phyloP scores from a whole-genome alignment of 2,113 vertebrate species.

The Xiphorhynchus elegans region DNA sequence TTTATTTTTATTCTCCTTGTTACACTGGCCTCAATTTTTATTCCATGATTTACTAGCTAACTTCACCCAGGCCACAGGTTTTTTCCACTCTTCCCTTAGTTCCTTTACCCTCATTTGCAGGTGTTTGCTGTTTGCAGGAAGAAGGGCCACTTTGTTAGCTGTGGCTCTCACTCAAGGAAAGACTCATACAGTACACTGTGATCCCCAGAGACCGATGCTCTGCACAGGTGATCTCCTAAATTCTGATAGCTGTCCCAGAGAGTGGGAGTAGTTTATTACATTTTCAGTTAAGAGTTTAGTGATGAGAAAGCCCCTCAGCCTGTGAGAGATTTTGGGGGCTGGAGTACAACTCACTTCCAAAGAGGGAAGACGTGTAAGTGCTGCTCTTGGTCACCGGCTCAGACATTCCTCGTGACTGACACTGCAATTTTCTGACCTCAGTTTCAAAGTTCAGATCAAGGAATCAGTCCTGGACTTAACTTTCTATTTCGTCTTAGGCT shows the following conservation, averaged over 20 bases:
- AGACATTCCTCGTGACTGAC: neutral
- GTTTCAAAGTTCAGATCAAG: constrained; percentile 27
- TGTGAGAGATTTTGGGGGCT: neutral
- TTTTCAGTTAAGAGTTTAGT: neutral
- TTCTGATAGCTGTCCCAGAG: neutral
- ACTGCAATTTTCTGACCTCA: constrained; percentile 41
- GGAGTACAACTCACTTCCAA: neutral
- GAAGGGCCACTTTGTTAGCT: neutral
- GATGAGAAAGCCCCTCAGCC: neutral
- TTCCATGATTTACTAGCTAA: neutral
- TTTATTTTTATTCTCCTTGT: constrained; percentile 8
- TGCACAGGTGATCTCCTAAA: neutral
- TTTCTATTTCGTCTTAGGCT: constrained; percentile 51
- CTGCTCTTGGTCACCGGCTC: neutral
- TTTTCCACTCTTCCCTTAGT: neutral
- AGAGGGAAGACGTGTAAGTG: neutral
- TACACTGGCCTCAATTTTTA: neutral
- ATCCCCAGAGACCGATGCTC: neutral
- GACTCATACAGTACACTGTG: accelerated
- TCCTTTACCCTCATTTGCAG: neutral
- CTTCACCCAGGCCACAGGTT: neutral
- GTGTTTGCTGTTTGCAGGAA: neutral
- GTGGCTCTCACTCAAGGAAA: neutral
- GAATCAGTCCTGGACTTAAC: constrained; percentile 23
- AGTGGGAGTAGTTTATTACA: neutral